Base-by-base conservation (phyloP, 2,797 vertebrate genomes). In the Erithacus rubecula region DNA sequence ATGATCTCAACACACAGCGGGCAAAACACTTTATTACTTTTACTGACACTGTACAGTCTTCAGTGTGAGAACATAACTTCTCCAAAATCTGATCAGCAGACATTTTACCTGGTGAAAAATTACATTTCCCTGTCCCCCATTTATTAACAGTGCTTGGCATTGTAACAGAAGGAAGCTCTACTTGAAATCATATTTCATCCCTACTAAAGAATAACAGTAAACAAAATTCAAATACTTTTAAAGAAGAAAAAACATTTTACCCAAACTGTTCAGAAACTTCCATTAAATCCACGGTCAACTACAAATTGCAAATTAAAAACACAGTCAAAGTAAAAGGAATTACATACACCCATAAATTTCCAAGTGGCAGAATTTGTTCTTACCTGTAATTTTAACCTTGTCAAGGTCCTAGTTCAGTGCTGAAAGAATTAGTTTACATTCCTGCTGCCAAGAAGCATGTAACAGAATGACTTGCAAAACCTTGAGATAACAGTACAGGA, bases 401-500 rank as follows among this genome's bases (percentile, higher is more conserved):
- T 80, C 87, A 96, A 94, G 91, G 87, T 83, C 94, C 90, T 86
- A 93, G 72, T 60, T 91, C 93, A 87, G 83, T 84, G 91, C 72
- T 93, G 90, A 79, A 94, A 94, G 65, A 86, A 89, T 95, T 94
- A 58, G 90, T 96, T 97, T 97, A 97, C 96, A 97, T 96, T 96
- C 96, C 95, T 96, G 92, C 93, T 92, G 90, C 94, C 93, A 96
- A 96, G 74, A 95, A 83, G 84, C 92, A 95, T 1, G 5, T 49
- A 95, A 90, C 49, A 93, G 93, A 95, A 95, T 93, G 86, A 94
- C 90, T 90, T 92, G 95, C 79, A 95, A 94, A 95, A 94, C 71
- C 95, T 94, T 96, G 91, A 96, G 94, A 94, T 93, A 97, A 92
- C 76, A 89, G 80, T 75, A 78, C 64, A 95, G 95, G 90, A 96